These are phyloP conservation scores for Sceliomorpha sp. DNA, from an alignment of 2,888 invertebrate species.

Conservation along the genomic window DNA sequence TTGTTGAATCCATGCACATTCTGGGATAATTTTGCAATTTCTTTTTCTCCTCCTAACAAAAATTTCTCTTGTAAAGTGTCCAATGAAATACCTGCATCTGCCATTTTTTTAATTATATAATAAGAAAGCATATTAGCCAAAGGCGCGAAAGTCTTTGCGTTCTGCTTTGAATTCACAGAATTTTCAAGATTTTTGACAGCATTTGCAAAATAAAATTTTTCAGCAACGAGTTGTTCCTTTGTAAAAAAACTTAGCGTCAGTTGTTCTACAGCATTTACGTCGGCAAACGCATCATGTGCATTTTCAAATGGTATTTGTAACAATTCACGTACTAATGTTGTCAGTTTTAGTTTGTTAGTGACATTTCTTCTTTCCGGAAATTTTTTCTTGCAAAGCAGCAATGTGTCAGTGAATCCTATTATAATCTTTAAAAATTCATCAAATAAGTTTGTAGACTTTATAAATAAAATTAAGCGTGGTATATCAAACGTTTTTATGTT, in stretches of 20 bases:
- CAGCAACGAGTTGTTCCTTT: conserved; percentile 8
- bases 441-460: conserved; percentile 10
- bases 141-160: conserved; percentile 5
- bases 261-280: conserved; percentile 14
- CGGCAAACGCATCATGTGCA: conserved; percentile 13
- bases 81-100: conserved; percentile 1
- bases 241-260: conserved; percentile 13
- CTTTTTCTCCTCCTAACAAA: background rate
- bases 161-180: conserved; percentile 8
- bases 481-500: conserved; percentile 16
- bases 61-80: background rate
- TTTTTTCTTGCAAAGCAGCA: conserved; percentile 14
- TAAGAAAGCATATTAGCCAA: background rate
- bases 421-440: conserved; percentile 17
- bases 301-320: conserved; percentile 7
- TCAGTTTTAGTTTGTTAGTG: background rate
- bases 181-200: conserved; percentile 3
- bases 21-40: too few species aligned
- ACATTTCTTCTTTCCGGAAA: conserved; percentile 17
- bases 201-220: conserved; percentile 6
- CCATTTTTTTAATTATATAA: conserved; percentile 7
- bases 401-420: conserved; percentile 12
- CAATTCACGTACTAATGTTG: conserved; percentile 5
- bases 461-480: conserved; percentile 13
- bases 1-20: too few species aligned